Percentiles rank a stretch among this genome's conserved stretches.
Evolutionary conservation across 2,113 vertebrate genomes (phyloP).

Genomic region (Mesembrinibis cayennensis): DNA sequence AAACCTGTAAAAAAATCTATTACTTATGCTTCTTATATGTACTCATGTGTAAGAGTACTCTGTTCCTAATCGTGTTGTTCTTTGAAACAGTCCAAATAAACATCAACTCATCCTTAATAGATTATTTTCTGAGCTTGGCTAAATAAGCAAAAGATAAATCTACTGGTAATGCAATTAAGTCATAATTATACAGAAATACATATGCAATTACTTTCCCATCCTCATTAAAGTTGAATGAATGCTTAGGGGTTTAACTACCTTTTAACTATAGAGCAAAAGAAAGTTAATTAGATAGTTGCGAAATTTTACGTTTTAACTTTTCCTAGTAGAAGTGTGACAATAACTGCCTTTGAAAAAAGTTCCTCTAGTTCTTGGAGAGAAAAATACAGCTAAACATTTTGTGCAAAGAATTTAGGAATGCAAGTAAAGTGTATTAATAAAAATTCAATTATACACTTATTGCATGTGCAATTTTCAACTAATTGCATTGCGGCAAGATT

Average conservation of each 20-base stretch:
- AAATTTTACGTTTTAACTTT: background rate
- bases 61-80: background rate
- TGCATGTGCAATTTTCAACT: background rate
- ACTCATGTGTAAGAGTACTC: background rate
- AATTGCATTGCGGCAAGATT: background rate
- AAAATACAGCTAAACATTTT: background rate
- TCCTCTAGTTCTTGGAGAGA: background rate
- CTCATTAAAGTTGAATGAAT: constrained; percentile 62
- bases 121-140: constrained; percentile 23
- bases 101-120: background rate
- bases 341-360: background rate
- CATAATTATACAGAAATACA: constrained; percentile 62
- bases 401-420: background rate
- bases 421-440: background rate
- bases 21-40: background rate
- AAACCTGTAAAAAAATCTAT: background rate
- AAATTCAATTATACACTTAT: constrained; percentile 17
- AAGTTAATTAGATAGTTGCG: constrained; percentile 42
- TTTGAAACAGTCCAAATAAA: constrained; percentile 16
- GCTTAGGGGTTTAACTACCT: constrained; percentile 57
- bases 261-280: constrained; percentile 47
- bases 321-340: background rate
- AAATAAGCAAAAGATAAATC: constrained; percentile 57
- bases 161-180: constrained; percentile 52
- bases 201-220: constrained; percentile 52